phyloP scores from a whole-genome alignment of 2,113 vertebrate species.

The Spea multiplicata region DNA sequence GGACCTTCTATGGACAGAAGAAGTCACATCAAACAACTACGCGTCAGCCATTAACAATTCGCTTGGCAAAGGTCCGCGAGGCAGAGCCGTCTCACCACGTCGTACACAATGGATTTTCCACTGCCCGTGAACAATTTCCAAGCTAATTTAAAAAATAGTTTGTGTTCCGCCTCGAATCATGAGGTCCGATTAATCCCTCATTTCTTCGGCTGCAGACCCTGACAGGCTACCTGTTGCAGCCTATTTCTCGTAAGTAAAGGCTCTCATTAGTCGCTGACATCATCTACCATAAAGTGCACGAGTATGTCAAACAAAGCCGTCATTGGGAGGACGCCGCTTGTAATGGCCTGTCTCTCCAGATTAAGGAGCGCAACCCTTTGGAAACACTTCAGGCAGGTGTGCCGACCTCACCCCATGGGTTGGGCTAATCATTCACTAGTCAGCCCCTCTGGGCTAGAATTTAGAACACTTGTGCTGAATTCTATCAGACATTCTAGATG shows the following conservation, averaged over 20 bases:
- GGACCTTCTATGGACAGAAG: no score
- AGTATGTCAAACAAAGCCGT: conserved; percentile 36
- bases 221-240: conserved; percentile 35
- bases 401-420: conserved; percentile 29
- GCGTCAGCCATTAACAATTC: no score
- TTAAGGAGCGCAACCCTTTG: conserved; percentile 42
- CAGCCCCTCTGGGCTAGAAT: background rate
- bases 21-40: no score
- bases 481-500: fast-evolving
- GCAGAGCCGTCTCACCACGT: background rate
- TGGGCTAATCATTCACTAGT: background rate
- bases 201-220: conserved; percentile 4
- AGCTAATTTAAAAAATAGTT: background rate
- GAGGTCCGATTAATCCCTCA: conserved; percentile 11
- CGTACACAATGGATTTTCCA: background rate
- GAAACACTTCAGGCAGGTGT: conserved; percentile 53
- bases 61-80: no score
- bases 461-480: background rate
- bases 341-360: conserved; percentile 39
- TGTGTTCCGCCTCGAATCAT: conserved; percentile 3
- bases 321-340: conserved; percentile 47
- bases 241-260: background rate
- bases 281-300: conserved; percentile 41
- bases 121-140: background rate
- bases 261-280: background rate